Evolutionary conservation across 2,797 vertebrate genomes (phyloP).

Genomic region (Vultur gryphus): DNA sequence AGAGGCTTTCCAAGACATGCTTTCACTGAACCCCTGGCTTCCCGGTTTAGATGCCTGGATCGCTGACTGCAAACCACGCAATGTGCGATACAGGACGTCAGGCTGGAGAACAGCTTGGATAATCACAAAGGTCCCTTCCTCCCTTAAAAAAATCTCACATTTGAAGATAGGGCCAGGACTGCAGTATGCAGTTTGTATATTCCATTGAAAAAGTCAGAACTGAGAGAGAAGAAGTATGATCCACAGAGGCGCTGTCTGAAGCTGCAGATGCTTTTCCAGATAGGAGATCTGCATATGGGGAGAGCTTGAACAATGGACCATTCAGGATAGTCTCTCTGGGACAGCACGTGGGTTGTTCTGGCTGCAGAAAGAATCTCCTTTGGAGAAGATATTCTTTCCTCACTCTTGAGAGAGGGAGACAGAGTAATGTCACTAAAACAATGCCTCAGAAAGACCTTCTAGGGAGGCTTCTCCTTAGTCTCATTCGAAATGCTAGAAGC

Average conservation of each 20-base stretch:
- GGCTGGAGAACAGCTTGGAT: neutral
- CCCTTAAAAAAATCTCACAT: neutral
- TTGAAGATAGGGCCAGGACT: neutral
- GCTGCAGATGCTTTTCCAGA: slow-evolving; percentile 50
- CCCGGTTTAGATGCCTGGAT: neutral
- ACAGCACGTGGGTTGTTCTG: neutral
- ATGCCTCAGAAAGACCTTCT: slow-evolving; percentile 50
- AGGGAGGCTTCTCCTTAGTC: slow-evolving; percentile 41
- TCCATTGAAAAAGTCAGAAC: neutral
- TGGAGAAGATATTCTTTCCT: slow-evolving; percentile 48
- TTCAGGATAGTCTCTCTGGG: slow-evolving; percentile 26
- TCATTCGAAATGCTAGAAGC: slow-evolving; percentile 45
- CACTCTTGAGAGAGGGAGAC: neutral
- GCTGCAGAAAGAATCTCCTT: slow-evolving; percentile 24
- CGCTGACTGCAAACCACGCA: neutral
- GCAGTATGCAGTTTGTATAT: neutral
- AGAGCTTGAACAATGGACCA: slow-evolving; percentile 35
- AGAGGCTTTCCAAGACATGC: neutral
- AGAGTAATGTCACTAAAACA: slow-evolving; percentile 48
- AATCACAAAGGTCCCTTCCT: neutral
- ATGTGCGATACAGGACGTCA: neutral
- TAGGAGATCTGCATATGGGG: slow-evolving; percentile 38
- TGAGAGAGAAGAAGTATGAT: neutral
- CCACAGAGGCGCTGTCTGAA: neutral
- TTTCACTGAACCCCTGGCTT: neutral